Evolutionary conservation across 2,888 invertebrate genomes (phyloP), one percentile per base, ranked within the genome.

Genomic region (Elegia similella): DNA sequence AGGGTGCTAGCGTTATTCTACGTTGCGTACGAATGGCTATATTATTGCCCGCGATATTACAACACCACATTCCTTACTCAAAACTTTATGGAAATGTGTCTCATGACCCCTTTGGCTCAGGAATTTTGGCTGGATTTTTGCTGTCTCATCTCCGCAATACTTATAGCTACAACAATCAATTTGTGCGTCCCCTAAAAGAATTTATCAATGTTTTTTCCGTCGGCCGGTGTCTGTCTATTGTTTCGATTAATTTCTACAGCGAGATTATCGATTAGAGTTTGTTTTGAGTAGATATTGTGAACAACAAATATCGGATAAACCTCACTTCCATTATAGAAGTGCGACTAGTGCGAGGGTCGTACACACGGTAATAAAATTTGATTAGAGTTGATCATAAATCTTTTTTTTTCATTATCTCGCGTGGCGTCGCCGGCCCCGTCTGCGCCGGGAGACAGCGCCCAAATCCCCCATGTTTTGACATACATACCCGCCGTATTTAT

Each of bases 381-480:
- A 91, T 91, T 91, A 88, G 81, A 85, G 72, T 82, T 80, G 80
- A 84, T 85, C 91, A 88, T 91, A 88, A 90, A 91, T 91, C 91
- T 90, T 84, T 86, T 73, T 82, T 89, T 91, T 87, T 88, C 88
- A 88, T 89, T 88, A 88, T 86, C 84, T 84, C 76, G 73, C 68
- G 65, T 73, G 76, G 76, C 82, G 80, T 78, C 78, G 76, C 68
- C 64, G 64, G 74, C 69, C 69, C 58, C 73, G 75, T 75, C 75
- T 75, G 72, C 69, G 73, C 60, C 67, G 73, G 79, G 80, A 75
- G 80, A 75, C 75, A 74, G 78, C 76, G 70, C 77, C 80, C 82
- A 78, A 81, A 88, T 87, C 85, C 90, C 88, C 87, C 72, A 86
- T 89, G 86, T 90, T 91, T 86, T 91, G 90, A 91, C 90, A 88